Conservation (phyloP, 2,888 invertebrate species). For the Lutraria lutraria region DNA sequence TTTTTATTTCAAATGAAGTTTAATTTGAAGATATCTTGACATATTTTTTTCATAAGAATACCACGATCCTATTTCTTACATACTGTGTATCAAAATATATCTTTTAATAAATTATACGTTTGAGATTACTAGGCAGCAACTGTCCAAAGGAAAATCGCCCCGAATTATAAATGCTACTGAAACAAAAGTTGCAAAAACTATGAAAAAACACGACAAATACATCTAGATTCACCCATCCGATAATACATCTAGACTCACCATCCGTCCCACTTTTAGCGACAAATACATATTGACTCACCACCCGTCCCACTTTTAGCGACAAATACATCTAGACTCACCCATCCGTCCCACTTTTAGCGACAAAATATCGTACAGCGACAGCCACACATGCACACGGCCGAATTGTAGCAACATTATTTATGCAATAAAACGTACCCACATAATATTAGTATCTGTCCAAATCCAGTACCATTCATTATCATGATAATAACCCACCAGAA, state of each 20-base stretch:
- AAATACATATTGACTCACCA: too few relatives aligned
- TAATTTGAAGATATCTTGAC: constrained; percentile 45
- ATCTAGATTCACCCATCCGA: background rate
- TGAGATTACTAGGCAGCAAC: background rate
- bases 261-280: constrained; percentile 7
- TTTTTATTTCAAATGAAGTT: constrained; percentile 22
- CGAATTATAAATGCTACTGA: constrained; percentile 5
- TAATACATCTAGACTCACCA: too few relatives aligned
- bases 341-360: background rate
- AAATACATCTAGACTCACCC: background rate
- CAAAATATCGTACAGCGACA: background rate
- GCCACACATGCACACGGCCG: background rate
- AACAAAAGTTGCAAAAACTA: constrained; percentile 16
- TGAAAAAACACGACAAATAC: constrained; percentile 11
- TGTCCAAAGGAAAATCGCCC: background rate
- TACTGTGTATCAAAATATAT: constrained; percentile 35
- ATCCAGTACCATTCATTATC: background rate
- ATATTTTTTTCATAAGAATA: constrained; percentile 26
- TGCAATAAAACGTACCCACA: too few relatives aligned
- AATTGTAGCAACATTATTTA: background rate
- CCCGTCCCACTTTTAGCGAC: constrained; percentile 11
- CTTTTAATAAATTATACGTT: constrained; percentile 26
- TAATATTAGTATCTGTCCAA: too few relatives aligned
- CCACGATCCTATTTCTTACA: constrained; percentile 3
- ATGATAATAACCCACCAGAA: background rate